phyloP scores from a whole-genome alignment of 1,140 invertebrate genomes.

The Penaeus vannamei region DNA sequence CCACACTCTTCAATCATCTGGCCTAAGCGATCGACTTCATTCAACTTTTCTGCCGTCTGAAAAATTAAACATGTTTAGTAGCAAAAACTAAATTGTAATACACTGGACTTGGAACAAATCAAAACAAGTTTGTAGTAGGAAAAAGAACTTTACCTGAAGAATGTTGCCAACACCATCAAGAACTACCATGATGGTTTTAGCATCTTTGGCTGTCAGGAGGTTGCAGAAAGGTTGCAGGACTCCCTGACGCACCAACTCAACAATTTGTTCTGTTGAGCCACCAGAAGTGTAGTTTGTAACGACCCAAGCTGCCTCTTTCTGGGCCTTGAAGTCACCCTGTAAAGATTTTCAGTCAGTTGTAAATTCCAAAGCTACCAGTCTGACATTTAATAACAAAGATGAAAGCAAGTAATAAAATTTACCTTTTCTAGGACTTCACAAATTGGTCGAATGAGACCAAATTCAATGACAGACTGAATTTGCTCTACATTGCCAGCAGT shows the following conservation, averaged over 20 bases:
- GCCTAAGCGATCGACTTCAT: slow-evolving; percentile 74
- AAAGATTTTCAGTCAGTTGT: slow-evolving; percentile 48
- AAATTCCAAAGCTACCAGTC: background rate
- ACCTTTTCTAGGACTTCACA: slow-evolving; percentile 79
- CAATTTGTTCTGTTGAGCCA: slow-evolving; percentile 80
- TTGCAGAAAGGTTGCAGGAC: slow-evolving; percentile 76
- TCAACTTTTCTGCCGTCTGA: slow-evolving; percentile 74
- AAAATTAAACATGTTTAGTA: slow-evolving; percentile 35
- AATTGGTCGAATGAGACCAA: slow-evolving; percentile 79
- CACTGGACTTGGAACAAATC: background rate
- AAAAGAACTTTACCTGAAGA: slow-evolving; percentile 71
- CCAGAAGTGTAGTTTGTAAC: slow-evolving; percentile 86
- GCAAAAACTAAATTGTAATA: background rate
- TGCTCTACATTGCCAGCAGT: slow-evolving; percentile 84
- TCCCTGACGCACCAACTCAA: slow-evolving; percentile 76
- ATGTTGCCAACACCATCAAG: slow-evolving; percentile 80
- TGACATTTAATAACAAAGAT: background rate
- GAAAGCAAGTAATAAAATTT: slow-evolving; percentile 49
- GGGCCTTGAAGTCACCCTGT: slow-evolving; percentile 83
- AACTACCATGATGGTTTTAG: slow-evolving; percentile 76
- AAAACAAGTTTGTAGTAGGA: background rate
- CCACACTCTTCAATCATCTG: slow-evolving; percentile 78
- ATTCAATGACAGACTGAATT: slow-evolving; percentile 83
- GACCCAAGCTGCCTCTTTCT: slow-evolving; percentile 88
- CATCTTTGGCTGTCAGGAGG: slow-evolving; percentile 75